These are phyloP conservation scores for Seladonia tumulorum DNA, from an alignment of 2,888 invertebrate genomes.

Conservation along the genomic window DNA sequence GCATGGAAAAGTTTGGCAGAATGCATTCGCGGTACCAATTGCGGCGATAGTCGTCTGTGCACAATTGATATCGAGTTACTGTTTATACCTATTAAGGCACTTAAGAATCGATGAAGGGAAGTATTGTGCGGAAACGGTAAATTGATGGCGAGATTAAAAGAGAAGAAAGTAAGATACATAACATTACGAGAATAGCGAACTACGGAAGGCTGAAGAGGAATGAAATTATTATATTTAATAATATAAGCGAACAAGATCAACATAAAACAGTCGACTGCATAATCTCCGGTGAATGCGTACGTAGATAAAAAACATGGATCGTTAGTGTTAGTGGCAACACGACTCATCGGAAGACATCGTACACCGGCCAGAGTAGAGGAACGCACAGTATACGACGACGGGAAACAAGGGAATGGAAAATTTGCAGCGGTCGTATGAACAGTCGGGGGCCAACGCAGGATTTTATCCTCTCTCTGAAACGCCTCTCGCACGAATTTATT, in stretches of 20 bases:
- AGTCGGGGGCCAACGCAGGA: conserved; percentile 24
- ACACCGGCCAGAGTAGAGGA: conserved; percentile 8
- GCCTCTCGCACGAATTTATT: conserved; percentile 44
- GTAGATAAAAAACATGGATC: neutral
- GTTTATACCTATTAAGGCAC: neutral
- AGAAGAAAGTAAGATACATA: too few species aligned
- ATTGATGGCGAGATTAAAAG: neutral
- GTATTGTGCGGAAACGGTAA: neutral
- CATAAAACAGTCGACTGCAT: neutral
- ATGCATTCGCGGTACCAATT: neutral
- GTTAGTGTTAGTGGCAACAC: neutral
- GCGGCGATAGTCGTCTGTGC: neutral
- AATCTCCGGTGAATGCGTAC: neutral
- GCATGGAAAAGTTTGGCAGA: neutral
- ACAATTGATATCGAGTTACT: neutral
- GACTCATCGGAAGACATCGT: conserved; percentile 1
- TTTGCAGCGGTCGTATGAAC: conserved; percentile 44
- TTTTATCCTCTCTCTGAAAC: conserved; percentile 37
- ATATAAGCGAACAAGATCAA: too few species aligned
- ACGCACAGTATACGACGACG: neutral
- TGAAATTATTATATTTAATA: too few species aligned
- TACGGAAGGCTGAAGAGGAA: too few species aligned
- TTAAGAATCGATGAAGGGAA: neutral
- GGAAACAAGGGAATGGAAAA: conserved; percentile 67
- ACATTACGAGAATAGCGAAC: too few species aligned